Evolutionary conservation across 2,797 vertebrate genomes (phyloP).

Genomic region (Pantherophis alleghaniensis): DNA sequence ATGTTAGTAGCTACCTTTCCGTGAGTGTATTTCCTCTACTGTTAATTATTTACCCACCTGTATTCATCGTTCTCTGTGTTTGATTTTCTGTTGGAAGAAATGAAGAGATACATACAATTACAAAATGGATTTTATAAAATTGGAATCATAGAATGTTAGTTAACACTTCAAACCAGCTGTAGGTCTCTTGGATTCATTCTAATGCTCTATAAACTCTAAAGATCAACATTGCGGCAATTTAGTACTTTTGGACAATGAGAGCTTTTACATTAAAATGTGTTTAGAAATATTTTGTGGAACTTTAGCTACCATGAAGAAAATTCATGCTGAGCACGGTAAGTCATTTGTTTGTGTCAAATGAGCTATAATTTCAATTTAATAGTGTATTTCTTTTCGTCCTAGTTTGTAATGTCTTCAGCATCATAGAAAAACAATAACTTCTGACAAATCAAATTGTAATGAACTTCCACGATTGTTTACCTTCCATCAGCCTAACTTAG

Average conservation of each 20-base stretch:
- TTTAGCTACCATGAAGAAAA: neutral
- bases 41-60: neutral
- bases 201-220: neutral
- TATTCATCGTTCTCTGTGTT: neutral
- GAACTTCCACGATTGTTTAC: neutral
- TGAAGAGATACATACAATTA: neutral
- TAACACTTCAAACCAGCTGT: neutral
- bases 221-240: neutral
- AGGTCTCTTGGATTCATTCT: neutral
- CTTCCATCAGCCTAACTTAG: neutral
- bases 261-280: neutral
- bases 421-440: neutral
- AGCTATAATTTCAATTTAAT: neutral
- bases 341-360: neutral
- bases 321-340: rapidly evolving
- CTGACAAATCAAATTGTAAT: neutral
- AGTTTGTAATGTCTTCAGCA: neutral
- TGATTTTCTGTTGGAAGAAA: neutral
- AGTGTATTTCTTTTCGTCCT: neutral
- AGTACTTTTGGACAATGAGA: neutral
- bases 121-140: neutral
- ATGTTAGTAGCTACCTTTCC: slow-evolving; percentile 73
- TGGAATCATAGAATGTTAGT: rapidly evolving
- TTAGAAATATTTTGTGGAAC: neutral
- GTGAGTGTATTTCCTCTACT: slow-evolving; percentile 70